phyloP scores from a whole-genome alignment of 1,140 invertebrate genomes.

The Eupristina koningsbergeri region DNA sequence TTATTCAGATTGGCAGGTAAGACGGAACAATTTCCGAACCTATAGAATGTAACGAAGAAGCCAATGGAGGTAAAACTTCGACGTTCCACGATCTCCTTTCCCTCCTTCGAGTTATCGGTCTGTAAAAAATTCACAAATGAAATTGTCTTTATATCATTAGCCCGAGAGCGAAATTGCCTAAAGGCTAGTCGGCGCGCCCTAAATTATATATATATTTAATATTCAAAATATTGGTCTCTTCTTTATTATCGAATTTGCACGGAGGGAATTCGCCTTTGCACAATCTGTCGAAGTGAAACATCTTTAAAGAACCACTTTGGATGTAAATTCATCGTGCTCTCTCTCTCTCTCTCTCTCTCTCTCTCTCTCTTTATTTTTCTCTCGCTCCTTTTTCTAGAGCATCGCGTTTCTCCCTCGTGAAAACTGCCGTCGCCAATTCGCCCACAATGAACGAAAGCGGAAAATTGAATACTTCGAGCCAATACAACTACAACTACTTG shows the following conservation, averaged over 20 bases:
- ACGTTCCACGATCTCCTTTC: neutral
- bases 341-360: neutral
- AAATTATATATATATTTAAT: neutral
- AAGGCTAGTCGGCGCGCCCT: neutral
- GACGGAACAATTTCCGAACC: neutral
- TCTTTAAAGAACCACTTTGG: conserved; percentile 70
- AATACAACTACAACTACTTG: conserved; percentile 16
- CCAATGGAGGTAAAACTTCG: neutral
- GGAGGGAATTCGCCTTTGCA: conserved; percentile 22
- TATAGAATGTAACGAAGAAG: neutral
- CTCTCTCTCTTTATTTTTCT: conserved; percentile 3
- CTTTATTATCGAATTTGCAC: conserved; percentile 23
- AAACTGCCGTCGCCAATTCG: conserved; percentile 60
- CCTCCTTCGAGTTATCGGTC: neutral
- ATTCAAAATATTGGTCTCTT: neutral
- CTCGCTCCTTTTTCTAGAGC: conserved; percentile 49
- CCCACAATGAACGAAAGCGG: conserved; percentile 47
- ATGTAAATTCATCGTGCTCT: conserved; percentile 69
- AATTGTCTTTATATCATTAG: conserved; percentile 44
- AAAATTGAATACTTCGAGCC: conserved; percentile 52
- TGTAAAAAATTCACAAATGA: conserved; percentile 17
- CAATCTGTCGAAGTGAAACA: conserved; percentile 33
- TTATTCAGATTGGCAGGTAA: neutral
- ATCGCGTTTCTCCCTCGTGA: conserved; percentile 50
- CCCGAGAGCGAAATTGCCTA: neutral